Base-by-base conservation (phyloP, 2,113 vertebrate species). In the Symphodus melops region DNA sequence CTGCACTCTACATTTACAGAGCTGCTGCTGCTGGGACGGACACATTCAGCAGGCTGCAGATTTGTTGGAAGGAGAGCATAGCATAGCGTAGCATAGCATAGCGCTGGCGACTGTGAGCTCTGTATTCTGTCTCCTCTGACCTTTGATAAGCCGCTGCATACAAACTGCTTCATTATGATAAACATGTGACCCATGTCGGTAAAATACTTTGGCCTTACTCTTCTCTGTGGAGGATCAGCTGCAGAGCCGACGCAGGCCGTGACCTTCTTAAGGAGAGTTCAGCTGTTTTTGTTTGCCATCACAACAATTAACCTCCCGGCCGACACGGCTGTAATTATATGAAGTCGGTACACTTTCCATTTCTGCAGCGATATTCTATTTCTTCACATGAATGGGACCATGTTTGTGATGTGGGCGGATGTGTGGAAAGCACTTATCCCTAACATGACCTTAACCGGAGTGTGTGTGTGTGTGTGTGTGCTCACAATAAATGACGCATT, bases 151-250 rank as follows among this genome's bases (percentile, higher is more conserved):
- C 37, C 14, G 68, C 67, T 62, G 72, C 68, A 73, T 58, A 62
- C 48, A 72, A 75, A 70, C 62, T 67, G 25, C 75, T 48, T 41
- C 4, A 65, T 81, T 77, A 55, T 63, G 12, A 75, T 63, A 70
- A 49, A 46, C 46, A 44, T 53, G 20, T 61, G 46, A 70, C 51
- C 12, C 20, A 20, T 21, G 33, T 12, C 46, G 52, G 59, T 51
- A 8, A 23, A 61, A 68, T 53, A 51, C 6, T 59, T 71, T 73
- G n/a, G 12, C 16, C 14, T 37, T 25, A 12, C 2, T 13, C 16
- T 1, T 13, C 20, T 36, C 14, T 12, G 28, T 46, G 17, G 41
- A 60, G 42, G 75, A 37, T 62, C 58, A 59, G 59, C 67, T 68
- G 44, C 14, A 37, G 63, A 68, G 39, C 54, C 17, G 54, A 13